Evolutionary conservation across 2,888 invertebrate genomes (phyloP).

Genomic region (Spilarctia lutea): DNA sequence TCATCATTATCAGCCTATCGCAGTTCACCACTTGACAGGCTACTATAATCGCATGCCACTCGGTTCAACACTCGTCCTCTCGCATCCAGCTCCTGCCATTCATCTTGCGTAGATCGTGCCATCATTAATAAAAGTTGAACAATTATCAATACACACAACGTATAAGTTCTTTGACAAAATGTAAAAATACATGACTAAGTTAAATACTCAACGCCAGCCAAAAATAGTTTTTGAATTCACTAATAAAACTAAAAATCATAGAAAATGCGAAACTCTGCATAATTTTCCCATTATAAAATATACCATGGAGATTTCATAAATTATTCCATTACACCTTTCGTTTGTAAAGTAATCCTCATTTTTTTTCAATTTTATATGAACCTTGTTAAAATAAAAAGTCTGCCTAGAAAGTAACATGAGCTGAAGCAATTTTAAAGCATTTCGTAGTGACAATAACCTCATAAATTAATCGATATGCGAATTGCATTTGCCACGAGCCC

Average conservation of each 20-base stretch:
- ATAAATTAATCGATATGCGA: slow-evolving; percentile 12
- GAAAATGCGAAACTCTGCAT: background rate
- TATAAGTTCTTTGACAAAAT: too few relatives aligned
- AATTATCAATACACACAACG: too few relatives aligned
- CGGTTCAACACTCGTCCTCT: too few relatives aligned
- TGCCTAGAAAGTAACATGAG: background rate
- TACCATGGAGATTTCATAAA: background rate
- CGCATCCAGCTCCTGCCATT: too few relatives aligned
- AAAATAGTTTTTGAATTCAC: too few relatives aligned
- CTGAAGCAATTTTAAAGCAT: background rate
- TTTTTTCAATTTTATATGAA: background rate
- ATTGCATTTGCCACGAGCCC: slow-evolving; percentile 10
- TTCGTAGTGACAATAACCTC: background rate
- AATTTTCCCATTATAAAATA: background rate
- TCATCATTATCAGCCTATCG: too few relatives aligned
- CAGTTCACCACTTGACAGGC: too few relatives aligned
- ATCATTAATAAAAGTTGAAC: too few relatives aligned
- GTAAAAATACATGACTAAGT: background rate
- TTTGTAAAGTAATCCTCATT: background rate
- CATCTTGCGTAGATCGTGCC: too few relatives aligned
- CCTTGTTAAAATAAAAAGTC: background rate
- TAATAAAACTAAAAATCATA: too few relatives aligned
- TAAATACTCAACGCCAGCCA: background rate
- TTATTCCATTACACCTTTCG: background rate
- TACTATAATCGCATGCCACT: too few relatives aligned